Evolutionary conservation across 2,113 vertebrate species (phyloP), one percentile per base, ranked within the genome.

Genomic region (Ptilorrhoa leucosticta): DNA sequence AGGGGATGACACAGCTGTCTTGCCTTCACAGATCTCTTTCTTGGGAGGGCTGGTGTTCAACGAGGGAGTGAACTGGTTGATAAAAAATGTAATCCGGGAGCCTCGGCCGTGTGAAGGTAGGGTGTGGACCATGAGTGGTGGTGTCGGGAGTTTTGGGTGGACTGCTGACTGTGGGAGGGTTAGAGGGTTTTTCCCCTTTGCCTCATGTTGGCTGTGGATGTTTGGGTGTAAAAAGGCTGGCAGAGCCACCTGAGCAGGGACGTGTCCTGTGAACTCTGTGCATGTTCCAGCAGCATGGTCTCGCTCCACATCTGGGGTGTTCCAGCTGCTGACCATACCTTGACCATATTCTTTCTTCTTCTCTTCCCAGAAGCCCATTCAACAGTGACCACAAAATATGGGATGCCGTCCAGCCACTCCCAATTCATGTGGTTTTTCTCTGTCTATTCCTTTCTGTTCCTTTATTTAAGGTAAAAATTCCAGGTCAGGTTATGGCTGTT

Each of bases 351-450:
- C 68, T 90, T 76, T 86, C 48, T 90, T 90, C 60, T 84, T 98
- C 88, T 97, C 87, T 96, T 94, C 61, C 33, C 97, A 99, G 99
- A 98, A 88, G 97, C 98, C 85, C 99, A 99, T 92, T 68, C 96
- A 68, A 96, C 97, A 21, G 97, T 99, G 96, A 97, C 97, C 90
- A 98, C 99, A 92, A 99, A 99, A 90, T 99, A 99, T 95, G 99
- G 99, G 93, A 99, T 99, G 99, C 99, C 99, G 15, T 99, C 99
- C 96, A 99, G 98, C 97, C 99, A 99, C 94, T 98, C 99, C 90
- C 99, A 99, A 91, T 99, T 99, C 71, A 99, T 99, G 97, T 99
- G 99, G 99, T 99, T 99, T 98, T 99, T 99, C 98, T 99, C 99
- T 90, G 98, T 99, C 96, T 99, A 99, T 96, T 99, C 99, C 95